Evolutionary conservation across 2,888 invertebrate genomes (phyloP).

Genomic region (Caenorhabditis drosophilae): DNA sequence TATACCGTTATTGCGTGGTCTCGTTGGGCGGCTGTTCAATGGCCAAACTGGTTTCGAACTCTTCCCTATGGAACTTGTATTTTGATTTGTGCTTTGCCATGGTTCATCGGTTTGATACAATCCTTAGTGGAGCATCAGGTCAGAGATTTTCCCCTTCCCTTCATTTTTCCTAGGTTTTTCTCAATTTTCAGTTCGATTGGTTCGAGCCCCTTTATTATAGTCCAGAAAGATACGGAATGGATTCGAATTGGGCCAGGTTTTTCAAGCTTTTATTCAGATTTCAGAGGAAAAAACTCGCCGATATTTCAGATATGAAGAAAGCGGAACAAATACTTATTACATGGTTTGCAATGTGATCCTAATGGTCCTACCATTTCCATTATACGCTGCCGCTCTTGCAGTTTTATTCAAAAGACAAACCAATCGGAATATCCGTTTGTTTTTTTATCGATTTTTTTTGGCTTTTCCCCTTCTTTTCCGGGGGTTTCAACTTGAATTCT

Average conservation of each 20-base stretch:
- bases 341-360: slow-evolving; percentile 54
- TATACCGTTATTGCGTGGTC: slow-evolving; percentile 60
- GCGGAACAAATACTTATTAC: slow-evolving; percentile 55
- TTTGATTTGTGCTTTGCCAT: slow-evolving; percentile 52
- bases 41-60: slow-evolving; percentile 59
- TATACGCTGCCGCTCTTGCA: slow-evolving; percentile 49
- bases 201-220: slow-evolving; percentile 57
- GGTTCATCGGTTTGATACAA: slow-evolving; percentile 55
- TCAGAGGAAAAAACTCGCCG: not conserved
- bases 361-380: slow-evolving; percentile 58
- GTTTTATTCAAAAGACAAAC: slow-evolving; percentile 45
- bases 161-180: too few species aligned
- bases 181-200: too few species aligned
- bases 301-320: slow-evolving; percentile 21
- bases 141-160: too few species aligned
- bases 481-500: not conserved
- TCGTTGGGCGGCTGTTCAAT: slow-evolving; percentile 54
- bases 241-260: slow-evolving; percentile 45
- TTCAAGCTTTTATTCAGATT: not conserved
- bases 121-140: slow-evolving; percentile 58
- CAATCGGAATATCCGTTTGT: slow-evolving; percentile 37
- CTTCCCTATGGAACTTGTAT: slow-evolving; percentile 45
- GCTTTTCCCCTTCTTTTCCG: not conserved
- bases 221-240: slow-evolving; percentile 52
- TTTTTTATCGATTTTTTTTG: not conserved